Evolutionary conservation across 2,888 invertebrate genomes (phyloP), one percentile per base, ranked within the genome.

Genomic region (Scaptomyza cyrtandrae): DNA sequence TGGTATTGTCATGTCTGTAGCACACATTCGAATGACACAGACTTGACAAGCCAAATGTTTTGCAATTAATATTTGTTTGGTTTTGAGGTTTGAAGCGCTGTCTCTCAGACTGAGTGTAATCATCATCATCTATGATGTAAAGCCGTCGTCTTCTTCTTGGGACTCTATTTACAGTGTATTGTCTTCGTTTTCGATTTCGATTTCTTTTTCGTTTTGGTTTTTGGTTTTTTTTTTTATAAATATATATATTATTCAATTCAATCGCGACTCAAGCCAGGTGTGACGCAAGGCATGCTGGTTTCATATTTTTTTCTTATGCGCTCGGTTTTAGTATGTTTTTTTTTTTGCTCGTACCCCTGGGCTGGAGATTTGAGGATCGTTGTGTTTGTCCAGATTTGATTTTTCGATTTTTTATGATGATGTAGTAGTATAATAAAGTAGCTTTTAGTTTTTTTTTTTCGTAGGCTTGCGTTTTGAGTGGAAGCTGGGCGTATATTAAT

Each of bases 401-500:
- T 57, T 61, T 50, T 49, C 44, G 46, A 19, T 49, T 79, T 80
- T 61, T 59, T 57, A 57, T 52, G 53, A 69, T 73, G n/a, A 16
- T 62, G 35, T 41, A 41, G 35, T 41, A 41, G 44, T 52, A 63
- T 52, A 64, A 45, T 63, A 45, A 64, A 63, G 63, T 69, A 60
- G 57, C 61, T 69, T 69, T 52, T 62, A 14, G 46, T 53, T 33
- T 57, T 62, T 59, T 44, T 62, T 59, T 44, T 59, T 75, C 75
- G 75, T 80, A 63, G 62, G 55, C 43, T 71, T 78, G 63, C 77
- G 70, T 73, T 78, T 66, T 66, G 66, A 63, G 82, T 85, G 90
- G 90, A 90, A 89, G 89, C 90, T 90, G 90, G 90, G 90, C 90
- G 90, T 90, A 90, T 90, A 90, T 90, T 90, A 86, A 90, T 90